phyloP scores from a whole-genome alignment of 2,113 vertebrate genomes.

The Cichladusa arquata region DNA sequence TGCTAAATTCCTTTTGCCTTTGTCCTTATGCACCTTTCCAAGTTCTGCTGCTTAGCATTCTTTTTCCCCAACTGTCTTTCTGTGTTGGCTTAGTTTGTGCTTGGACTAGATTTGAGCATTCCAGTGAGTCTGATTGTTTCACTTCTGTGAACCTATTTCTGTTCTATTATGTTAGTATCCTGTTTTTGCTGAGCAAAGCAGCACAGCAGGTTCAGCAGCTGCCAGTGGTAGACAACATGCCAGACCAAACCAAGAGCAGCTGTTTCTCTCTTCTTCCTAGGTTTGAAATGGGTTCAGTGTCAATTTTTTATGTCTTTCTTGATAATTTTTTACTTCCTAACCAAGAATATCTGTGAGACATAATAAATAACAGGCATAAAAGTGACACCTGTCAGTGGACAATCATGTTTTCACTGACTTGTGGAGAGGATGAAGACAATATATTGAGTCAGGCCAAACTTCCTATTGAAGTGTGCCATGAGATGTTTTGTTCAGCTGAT shows the following conservation, averaged over 20 bases:
- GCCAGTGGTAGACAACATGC: not conserved
- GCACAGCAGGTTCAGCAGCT: conserved; percentile 23
- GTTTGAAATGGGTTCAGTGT: not conserved
- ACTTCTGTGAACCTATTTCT: conserved; percentile 23
- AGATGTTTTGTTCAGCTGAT: not conserved
- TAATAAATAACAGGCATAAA: not conserved
- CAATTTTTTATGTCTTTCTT: not conserved
- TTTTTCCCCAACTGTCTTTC: not conserved
- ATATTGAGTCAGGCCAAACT: not conserved
- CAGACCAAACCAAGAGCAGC: conserved; percentile 32
- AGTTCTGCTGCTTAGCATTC: not conserved
- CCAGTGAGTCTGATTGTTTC: not conserved
- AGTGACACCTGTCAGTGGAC: not conserved
- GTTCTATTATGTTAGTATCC: not conserved
- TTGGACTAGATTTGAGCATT: not conserved
- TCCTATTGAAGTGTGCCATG: rapidly evolving
- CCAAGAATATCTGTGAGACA: not conserved
- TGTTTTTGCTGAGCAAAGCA: conserved; percentile 32
- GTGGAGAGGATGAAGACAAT: not conserved
- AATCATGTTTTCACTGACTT: not conserved
- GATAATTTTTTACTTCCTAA: not conserved
- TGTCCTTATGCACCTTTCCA: not conserved
- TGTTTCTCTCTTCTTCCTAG: conserved; percentile 11
- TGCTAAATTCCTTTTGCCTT: not conserved
- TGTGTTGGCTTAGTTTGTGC: not conserved